Percentiles rank a stretch among this genome's conserved stretches.
Evolutionary conservation across 2,797 vertebrate species (phyloP).

Genomic region (Graptemys geographica): DNA sequence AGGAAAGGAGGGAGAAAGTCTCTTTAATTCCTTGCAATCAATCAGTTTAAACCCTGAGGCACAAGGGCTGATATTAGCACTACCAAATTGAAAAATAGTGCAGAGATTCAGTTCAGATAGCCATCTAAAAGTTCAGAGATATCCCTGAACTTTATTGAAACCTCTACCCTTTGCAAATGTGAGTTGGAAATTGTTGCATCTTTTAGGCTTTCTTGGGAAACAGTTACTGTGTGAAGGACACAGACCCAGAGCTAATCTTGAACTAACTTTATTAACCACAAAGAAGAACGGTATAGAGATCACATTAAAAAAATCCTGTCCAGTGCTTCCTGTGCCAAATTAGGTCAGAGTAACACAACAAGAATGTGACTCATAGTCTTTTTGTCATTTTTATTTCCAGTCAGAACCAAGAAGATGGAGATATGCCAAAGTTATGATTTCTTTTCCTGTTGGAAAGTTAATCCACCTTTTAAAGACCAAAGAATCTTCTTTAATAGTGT

Average conservation of each 20-base stretch:
- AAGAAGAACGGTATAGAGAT: background rate
- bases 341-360: background rate
- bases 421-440: background rate
- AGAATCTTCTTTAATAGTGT: background rate
- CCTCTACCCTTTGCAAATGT: slow-evolving; percentile 5
- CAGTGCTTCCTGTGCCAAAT: background rate
- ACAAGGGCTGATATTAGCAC: slow-evolving; percentile 7
- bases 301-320: background rate
- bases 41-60: slow-evolving; percentile 14
- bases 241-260: background rate
- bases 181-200: background rate
- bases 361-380: background rate
- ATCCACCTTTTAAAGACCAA: background rate
- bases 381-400: slow-evolving; percentile 15
- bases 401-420: background rate
- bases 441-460: background rate
- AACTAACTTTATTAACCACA: background rate
- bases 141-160: slow-evolving; percentile 21
- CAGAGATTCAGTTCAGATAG: slow-evolving; percentile 33
- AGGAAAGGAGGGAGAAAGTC: background rate
- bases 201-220: background rate
- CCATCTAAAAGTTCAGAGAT: background rate
- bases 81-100: slow-evolving; percentile 44
- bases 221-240: background rate
- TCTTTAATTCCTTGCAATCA: slow-evolving; percentile 24